Evolutionary conservation across 2,797 vertebrate genomes (phyloP), one percentile per base, ranked within the genome.

Genomic region (Cichlasoma orientale): DNA sequence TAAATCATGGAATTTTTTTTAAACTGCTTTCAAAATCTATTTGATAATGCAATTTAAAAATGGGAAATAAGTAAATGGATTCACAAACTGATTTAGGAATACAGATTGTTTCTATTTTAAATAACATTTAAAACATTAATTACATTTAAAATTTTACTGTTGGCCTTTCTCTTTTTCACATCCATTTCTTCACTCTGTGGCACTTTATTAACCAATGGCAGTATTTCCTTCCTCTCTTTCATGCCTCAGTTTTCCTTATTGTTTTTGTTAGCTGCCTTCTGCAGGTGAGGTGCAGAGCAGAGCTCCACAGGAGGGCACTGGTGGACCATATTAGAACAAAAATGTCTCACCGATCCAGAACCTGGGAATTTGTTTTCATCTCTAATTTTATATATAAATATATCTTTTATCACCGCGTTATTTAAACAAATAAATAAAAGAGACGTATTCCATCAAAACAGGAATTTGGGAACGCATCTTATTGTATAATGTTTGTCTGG

Each of bases 221-320:
- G 44, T 1, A 18, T 29, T 68, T 68, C 63, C 19, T 50, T 50
- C 27, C 44, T 68, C 44, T 29, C 10, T 68, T 47, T 13, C 11
- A 50, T 50, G 11, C 18, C 44, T 33, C 36, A 13, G 5, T 68
- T 66, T 66, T 71, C 8, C 5, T 8, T 12, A 2, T 56, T 56
- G 55, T 69, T 58, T 77, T 58, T 76, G 2, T 33, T 21, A n/a
- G 33, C 23, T 47, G 70, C 23, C 44, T 78, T 81, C 78, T 55
- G 23, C n/a, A 10, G 1, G 3, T 36, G n/a, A 31, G 14, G 18
- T 74, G 76, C 29, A 69, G 56, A 33, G 11, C 63, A 19, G 47
- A 31, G 36, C 16, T 56, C 93, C 95, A 94, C 77, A 58, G 59
- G 94, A 68, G 88, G 92, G 89, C 94, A 91, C 88, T 93, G 81